These are phyloP conservation scores for Tachuris rubrigastra DNA, from an alignment of 2,113 vertebrate genomes.

Conservation along the genomic window DNA sequence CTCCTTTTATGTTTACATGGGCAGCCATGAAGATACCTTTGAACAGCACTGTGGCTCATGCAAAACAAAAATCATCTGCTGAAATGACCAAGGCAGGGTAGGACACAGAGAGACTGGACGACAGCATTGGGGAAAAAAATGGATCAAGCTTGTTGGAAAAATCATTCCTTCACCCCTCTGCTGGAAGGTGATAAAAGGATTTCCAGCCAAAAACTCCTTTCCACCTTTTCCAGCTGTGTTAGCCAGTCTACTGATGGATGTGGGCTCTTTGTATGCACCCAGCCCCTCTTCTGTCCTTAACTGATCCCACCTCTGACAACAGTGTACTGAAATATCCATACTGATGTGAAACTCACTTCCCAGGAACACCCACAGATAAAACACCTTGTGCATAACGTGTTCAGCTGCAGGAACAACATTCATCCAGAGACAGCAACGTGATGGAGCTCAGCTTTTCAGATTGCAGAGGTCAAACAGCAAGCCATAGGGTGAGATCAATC, in stretches of 20 bases:
- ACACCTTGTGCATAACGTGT: not conserved
- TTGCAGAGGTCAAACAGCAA: conserved; percentile 2
- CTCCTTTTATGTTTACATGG: not conserved
- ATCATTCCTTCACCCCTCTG: not conserved
- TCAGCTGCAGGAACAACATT: not conserved
- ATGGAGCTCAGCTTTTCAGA: not conserved
- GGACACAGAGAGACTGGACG: not conserved
- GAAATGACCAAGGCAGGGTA: not conserved
- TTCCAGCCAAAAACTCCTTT: not conserved
- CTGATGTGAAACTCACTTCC: not conserved
- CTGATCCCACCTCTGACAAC: not conserved
- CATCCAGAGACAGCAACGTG: not conserved
- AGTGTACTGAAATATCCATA: not conserved
- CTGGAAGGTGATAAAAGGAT: not conserved
- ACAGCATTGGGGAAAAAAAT: not conserved
- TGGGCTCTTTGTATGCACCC: not conserved
- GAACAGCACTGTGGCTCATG: not conserved
- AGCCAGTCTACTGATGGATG: not conserved
- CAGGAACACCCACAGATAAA: not conserved
- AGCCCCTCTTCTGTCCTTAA: not conserved
- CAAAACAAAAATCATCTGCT: not conserved
- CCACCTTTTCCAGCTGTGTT: not conserved
- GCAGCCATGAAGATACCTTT: not conserved
- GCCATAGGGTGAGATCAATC: not conserved
- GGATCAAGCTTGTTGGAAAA: not conserved